Evolutionary conservation across 1,140 invertebrate genomes (phyloP), one percentile per base, ranked within the genome.

Genomic region (Caenorhabditis tropicalis): DNA sequence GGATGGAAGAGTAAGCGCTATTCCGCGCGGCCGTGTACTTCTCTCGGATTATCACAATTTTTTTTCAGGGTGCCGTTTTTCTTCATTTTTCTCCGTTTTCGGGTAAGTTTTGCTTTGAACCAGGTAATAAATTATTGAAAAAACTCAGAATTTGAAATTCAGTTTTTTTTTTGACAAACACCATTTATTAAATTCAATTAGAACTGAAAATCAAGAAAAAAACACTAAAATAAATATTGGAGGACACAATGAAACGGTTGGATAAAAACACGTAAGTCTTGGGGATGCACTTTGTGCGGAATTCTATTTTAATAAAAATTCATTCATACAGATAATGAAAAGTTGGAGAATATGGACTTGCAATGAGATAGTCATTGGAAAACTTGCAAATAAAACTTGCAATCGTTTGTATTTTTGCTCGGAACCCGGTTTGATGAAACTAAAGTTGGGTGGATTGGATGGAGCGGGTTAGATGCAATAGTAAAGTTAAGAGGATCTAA

Each of bases 151-250:
- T 43, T 12, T 43, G 39, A 43, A 43, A 12, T 43, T 43, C 12
- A 43, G 39, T 43, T 12, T 12, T 43, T 6, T 43, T 43, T 43
- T 43, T 43, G 39, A 43, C 16, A 56, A 56, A 56, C 53, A 56
- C 53, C 65, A 74, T 43, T 74, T 31, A n/a, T 74, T 74, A 74
- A 7, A n/a, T 74, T 43, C 65, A 74, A 27, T 65, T 65, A 0
- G 24, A 74, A 74, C 65, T 74, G 65, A 74, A 74, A 10, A 74
- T 74, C 33, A 39, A 31, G 10, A 46, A 21, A 46, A 74, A 16
- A 46, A 74, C 33, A 46, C 29, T 36, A 74, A 74, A 74, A 74
- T 74, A 74, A 74, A 74, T 74, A 74, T 74, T 9, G 24, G 9
- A 36, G 36, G 15, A 15, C 43, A 74, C 12, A 74, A 39, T 43